Conservation (phyloP, 2,113 vertebrate species). For the Puma concolor region DNA sequence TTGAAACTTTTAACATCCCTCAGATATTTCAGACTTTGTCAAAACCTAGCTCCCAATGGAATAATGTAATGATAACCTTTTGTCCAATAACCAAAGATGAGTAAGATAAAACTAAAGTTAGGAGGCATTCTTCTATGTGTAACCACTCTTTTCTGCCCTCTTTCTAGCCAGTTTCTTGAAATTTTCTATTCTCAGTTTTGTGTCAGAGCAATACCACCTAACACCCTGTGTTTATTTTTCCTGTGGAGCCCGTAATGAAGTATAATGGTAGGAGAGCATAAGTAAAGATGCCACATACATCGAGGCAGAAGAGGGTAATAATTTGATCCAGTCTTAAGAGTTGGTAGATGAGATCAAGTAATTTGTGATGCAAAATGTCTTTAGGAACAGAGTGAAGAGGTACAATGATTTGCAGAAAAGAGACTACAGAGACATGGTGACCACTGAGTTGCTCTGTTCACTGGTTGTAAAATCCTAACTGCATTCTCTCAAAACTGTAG, state of each 20-base stretch:
- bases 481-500: slow-evolving; percentile 21
- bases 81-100: background rate
- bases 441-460: background rate
- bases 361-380: background rate
- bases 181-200: slow-evolving; percentile 16
- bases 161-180: background rate
- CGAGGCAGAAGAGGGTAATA: background rate
- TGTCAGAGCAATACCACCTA: background rate
- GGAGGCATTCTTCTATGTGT: background rate
- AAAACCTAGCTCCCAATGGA: background rate
- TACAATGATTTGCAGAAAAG: background rate
- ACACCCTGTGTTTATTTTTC: background rate
- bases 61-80: background rate
- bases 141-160: background rate
- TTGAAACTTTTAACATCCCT: background rate
- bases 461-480: slow-evolving; percentile 40
- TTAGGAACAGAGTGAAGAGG: background rate
- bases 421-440: background rate
- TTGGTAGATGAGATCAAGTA: background rate
- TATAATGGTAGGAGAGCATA: background rate
- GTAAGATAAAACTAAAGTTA: background rate
- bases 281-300: background rate
- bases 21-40: background rate
- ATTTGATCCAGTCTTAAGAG: background rate
- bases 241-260: background rate